These are phyloP conservation scores for Apolygus lucorum DNA, from an alignment of 1,140 invertebrate species.

Conservation along the genomic window DNA sequence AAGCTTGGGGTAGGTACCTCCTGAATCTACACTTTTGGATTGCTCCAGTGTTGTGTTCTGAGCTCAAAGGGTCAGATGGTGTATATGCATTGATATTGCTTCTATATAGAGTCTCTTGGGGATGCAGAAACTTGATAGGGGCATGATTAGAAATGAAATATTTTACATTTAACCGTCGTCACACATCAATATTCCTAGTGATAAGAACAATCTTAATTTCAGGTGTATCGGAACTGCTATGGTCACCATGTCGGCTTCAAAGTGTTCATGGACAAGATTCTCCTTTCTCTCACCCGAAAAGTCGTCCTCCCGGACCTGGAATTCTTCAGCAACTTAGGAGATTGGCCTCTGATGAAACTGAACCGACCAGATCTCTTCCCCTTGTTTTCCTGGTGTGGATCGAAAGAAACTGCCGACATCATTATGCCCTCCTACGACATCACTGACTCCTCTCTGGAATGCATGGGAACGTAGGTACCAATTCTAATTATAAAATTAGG, in stretches of 20 bases:
- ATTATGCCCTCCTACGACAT: conserved; percentile 92
- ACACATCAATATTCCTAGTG: too few species aligned
- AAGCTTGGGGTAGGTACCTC: too few species aligned
- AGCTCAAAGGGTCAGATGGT: too few species aligned
- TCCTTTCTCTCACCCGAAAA: conserved; percentile 75
- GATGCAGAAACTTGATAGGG: too few species aligned
- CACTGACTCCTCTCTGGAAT: conserved; percentile 81
- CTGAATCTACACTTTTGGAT: too few species aligned
- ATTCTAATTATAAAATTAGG: too few species aligned
- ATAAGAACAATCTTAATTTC: conserved; percentile 28
- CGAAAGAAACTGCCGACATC: conserved; percentile 73
- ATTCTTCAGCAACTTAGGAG: conserved; percentile 87
- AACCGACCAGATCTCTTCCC: conserved; percentile 51
- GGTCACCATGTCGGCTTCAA: conserved; percentile 93
- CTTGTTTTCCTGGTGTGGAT: conserved; percentile 97
- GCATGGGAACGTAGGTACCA: conserved; percentile 67
- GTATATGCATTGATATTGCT: conserved; percentile 84
- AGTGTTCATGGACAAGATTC: conserved; percentile 85
- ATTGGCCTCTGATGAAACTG: conserved; percentile 76
- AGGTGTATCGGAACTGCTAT: conserved; percentile 80
- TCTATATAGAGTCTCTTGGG: conserved; percentile 82
- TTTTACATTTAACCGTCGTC: too few species aligned
- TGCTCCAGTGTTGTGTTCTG: too few species aligned
- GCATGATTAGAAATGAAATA: too few species aligned
- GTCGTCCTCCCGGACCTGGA: conserved; percentile 79